Percentiles rank a stretch among this genome's conserved stretches.
These are phyloP conservation scores for Diarsia mendica DNA, from an alignment of 2,888 invertebrate genomes.

Conservation along the genomic window DNA sequence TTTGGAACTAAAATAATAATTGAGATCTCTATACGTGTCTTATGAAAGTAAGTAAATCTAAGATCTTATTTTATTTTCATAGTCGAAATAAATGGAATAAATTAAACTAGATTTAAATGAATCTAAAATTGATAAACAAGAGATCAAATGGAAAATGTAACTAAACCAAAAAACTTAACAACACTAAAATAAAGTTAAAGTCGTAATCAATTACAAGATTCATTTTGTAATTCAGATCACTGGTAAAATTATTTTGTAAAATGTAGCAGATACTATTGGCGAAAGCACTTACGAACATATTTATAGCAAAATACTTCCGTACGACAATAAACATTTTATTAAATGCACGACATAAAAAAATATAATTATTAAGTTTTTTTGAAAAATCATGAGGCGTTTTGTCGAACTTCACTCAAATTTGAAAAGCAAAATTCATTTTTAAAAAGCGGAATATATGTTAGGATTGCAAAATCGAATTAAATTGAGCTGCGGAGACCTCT, in stretches of 20 bases:
- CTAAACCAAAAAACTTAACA: slow-evolving; percentile 86
- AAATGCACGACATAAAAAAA: slow-evolving; percentile 61
- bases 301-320: slow-evolving; percentile 62
- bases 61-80: slow-evolving; percentile 57
- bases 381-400: slow-evolving; percentile 78
- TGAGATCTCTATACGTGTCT: slow-evolving; percentile 83
- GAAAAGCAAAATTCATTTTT: slow-evolving; percentile 81
- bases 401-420: slow-evolving; percentile 90
- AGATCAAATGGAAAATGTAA: slow-evolving; percentile 88
- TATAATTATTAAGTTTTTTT: slow-evolving; percentile 48
- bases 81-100: slow-evolving; percentile 77
- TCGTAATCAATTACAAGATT: slow-evolving; percentile 52
- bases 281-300: slow-evolving; percentile 67
- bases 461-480: slow-evolving; percentile 74
- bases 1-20: slow-evolving; percentile 88
- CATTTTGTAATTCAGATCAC: slow-evolving; percentile 58
- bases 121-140: slow-evolving; percentile 85
- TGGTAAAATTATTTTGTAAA: slow-evolving; percentile 61
- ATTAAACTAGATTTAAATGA: slow-evolving; percentile 84
- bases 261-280: slow-evolving; percentile 59
- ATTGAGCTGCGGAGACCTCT: slow-evolving; percentile 67
- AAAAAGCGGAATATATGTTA: slow-evolving; percentile 78
- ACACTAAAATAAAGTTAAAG: slow-evolving; percentile 72
- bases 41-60: slow-evolving; percentile 70
- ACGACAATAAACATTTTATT: slow-evolving; percentile 53